Conservation (phyloP, 2,113 vertebrate species). For the Chloebia gouldiae region DNA sequence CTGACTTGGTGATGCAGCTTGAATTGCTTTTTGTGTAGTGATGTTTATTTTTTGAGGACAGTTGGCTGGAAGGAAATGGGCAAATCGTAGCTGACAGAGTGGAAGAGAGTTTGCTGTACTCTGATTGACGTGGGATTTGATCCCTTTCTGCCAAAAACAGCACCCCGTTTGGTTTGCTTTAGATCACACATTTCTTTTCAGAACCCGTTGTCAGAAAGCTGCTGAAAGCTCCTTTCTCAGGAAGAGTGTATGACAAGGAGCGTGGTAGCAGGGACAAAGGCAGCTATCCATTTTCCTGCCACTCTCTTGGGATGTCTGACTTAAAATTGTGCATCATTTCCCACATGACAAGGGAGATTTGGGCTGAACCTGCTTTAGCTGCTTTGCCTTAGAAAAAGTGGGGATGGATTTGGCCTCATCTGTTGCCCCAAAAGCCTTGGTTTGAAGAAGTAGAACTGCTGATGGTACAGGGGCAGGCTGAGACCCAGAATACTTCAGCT, state of each 20-base stretch:
- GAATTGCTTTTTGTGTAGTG: neutral
- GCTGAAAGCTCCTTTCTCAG: constrained; percentile 8
- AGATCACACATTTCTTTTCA: constrained; percentile 31
- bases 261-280: neutral
- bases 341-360: neutral
- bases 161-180: constrained; percentile 16
- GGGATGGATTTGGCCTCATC: neutral
- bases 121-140: constrained; percentile 41
- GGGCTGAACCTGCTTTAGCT: neutral
- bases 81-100: constrained; percentile 29
- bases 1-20: neutral
- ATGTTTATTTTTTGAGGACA: constrained; percentile 33
- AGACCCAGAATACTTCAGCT: neutral
- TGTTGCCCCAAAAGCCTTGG: neutral
- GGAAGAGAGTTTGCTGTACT: constrained; percentile 20
- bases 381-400: neutral
- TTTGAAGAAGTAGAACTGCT: neutral
- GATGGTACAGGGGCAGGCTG: neutral
- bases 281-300: neutral
- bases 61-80: neutral
- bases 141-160: constrained; percentile 32
- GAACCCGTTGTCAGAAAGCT: constrained; percentile 24
- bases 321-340: neutral
- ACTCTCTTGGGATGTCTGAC: neutral
- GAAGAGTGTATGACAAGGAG: neutral